Evolutionary conservation across 1,140 invertebrate species (phyloP).

Genomic region (Musca vetustissima): DNA sequence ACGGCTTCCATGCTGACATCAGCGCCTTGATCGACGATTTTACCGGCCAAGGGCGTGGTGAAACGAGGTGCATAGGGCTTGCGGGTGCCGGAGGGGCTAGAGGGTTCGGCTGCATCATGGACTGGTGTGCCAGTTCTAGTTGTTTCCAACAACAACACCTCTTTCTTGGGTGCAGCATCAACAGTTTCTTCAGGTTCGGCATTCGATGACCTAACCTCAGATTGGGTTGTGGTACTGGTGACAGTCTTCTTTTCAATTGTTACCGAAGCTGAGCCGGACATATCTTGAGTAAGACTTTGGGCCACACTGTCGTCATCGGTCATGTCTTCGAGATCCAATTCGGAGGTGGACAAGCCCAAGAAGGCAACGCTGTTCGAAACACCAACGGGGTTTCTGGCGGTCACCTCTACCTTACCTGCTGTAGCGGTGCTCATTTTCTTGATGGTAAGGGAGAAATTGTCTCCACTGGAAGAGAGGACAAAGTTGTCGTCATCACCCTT

Average conservation of each 20-base stretch:
- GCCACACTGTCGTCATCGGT: conserved; percentile 39
- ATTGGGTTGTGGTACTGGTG: conserved; percentile 47
- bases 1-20: conserved; percentile 72
- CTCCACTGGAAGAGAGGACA: conserved; percentile 69
- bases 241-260: conserved; percentile 54
- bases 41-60: conserved; percentile 68
- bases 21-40: conserved; percentile 74
- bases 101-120: conserved; percentile 32
- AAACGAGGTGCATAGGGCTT: conserved; percentile 69
- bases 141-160: too few species aligned
- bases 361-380: conserved; percentile 68
- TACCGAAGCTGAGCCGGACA: conserved; percentile 49
- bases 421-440: conserved; percentile 61
- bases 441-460: conserved; percentile 70
- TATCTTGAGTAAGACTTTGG: conserved; percentile 47
- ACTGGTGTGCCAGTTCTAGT: too few species aligned
- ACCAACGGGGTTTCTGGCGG: conserved; percentile 75
- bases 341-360: conserved; percentile 57
- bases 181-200: background rate
- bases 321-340: conserved; percentile 15
- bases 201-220: background rate
- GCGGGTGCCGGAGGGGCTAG: conserved; percentile 58
- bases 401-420: conserved; percentile 69
- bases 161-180: too few species aligned
- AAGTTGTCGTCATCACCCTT: conserved; percentile 66